Evolutionary conservation across 2,797 vertebrate species (phyloP), one percentile per base, ranked within the genome.

Genomic region (Falco naumanni): DNA sequence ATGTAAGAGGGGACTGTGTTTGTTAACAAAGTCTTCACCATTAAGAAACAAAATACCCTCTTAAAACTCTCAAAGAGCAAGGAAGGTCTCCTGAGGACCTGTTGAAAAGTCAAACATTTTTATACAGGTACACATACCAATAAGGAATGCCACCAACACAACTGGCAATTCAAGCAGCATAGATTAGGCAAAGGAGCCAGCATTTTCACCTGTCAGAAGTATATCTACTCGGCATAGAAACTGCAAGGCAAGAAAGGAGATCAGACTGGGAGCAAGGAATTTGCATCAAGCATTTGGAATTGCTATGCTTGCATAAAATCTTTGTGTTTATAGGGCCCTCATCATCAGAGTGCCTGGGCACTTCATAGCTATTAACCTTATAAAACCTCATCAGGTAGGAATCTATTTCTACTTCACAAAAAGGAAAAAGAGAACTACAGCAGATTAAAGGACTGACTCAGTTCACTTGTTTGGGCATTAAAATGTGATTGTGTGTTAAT

Each of bases 21-120:
- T 92, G 74, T 85, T 95, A 96, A 84, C 37, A 77, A 83, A 94
- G 26, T 56, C 68, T 93, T 78, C 84, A 75, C 29, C 68, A n/a
- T 41, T 53, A 63, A 29, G 60, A 87, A 95, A 77, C 33, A 66
- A 90, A 92, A 82, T n/a, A 70, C 1, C 5, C 45, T 66, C 80
- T 45, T 43, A n/a, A 59, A 72, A 39, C 20, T 68, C 53, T 39
- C 28, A 84, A 39, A 65, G 5, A 89, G 53, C 37, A 77, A 59
- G 43, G 54, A 84, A 56, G 6, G 50, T 72, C 47, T 83, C 70
- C 37, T 1, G 6, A 81, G 48, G 60, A 51, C 19, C n/a, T 21
- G 6, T 33, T 82, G 47, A 75, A 68, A 90, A 57, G 48, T 56
- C 28, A 4, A 45, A 37, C 1, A 0, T 45, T 87, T 87, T 68